Evolutionary conservation across 2,113 vertebrate species (phyloP).

Genomic region (Phalacrocorax aristotelis): DNA sequence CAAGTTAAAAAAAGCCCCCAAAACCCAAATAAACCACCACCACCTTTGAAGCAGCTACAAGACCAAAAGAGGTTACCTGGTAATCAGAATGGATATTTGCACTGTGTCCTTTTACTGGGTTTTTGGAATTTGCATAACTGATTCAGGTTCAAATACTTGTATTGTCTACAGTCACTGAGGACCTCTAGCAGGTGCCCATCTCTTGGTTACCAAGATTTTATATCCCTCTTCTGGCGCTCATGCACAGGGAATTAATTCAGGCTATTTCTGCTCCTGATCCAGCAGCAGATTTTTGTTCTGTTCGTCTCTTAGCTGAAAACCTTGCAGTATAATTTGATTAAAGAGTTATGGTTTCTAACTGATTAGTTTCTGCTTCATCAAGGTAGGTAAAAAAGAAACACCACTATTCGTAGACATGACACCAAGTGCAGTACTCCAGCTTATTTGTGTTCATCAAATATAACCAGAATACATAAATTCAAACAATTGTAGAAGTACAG

Average conservation of each 20-base stretch:
- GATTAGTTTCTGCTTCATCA: background rate
- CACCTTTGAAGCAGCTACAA: background rate
- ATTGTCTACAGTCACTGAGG: background rate
- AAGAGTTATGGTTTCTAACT: background rate
- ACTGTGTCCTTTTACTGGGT: background rate
- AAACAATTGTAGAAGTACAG: background rate
- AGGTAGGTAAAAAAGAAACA: background rate
- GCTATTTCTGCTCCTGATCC: background rate
- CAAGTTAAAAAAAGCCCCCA: background rate
- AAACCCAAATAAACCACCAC: background rate
- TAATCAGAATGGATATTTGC: background rate
- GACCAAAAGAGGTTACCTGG: background rate
- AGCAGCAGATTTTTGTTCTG: background rate
- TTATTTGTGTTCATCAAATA: background rate
- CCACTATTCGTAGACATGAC: background rate
- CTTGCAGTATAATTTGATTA: background rate
- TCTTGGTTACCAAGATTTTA: background rate
- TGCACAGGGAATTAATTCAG: background rate
- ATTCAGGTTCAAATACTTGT: background rate
- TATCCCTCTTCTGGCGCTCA: background rate
- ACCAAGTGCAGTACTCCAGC: background rate
- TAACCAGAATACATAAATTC: background rate
- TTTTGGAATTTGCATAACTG: background rate
- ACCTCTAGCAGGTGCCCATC: background rate
- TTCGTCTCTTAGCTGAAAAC: background rate